Base-by-base conservation (phyloP, 2,113 vertebrate species). In the Pimephales promelas region DNA sequence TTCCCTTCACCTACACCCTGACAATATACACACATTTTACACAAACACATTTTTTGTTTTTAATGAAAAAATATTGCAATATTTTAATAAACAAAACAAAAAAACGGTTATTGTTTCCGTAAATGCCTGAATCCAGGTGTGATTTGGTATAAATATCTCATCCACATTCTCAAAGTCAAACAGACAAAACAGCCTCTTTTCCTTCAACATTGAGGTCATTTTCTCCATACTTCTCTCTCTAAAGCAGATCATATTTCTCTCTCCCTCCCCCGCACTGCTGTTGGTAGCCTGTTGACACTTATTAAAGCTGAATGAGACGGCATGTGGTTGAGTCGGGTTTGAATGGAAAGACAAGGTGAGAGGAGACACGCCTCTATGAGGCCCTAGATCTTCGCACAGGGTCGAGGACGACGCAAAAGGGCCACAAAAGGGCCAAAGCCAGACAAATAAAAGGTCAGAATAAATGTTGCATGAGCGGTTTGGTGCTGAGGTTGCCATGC, bases 391-490 rank as follows among this genome's bases (percentile, higher is more conserved):
- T 43, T 49, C 26, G 4, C 52, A 62, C 4, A n/a, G 70, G 45
- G 47, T 13, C 20, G 10, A 22, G 31, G 47, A 64, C 11, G 31
- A 70, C 3, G 14, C 47, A 5, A 5, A 47, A 76, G 66, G 76
- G 75, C 70, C 76, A 79, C 57, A 49, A 64, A 82, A 75, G 43
- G 82, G 79, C 73, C 70, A 85, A 86, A 75, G 57, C 78, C 20
- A 59, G 78, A 47, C 86, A 83, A 72, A 47, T 76, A 85, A 92
- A 95, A 94, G 94, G 93, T 94, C 88, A 28, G 73, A 90, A 95
- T 96, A 92, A 96, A 96, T 96, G 94, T 90, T 95, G 88, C 92
- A 95, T 92, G 94, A 95, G 88, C 59, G 90, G 87, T 79, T 87
- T 84, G 92, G 90, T 88, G 88, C 80, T 89, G 87, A 79, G 28